These are phyloP conservation scores for Eupleurogrammus muticus DNA, from an alignment of 2,797 vertebrate genomes.

Conservation along the genomic window DNA sequence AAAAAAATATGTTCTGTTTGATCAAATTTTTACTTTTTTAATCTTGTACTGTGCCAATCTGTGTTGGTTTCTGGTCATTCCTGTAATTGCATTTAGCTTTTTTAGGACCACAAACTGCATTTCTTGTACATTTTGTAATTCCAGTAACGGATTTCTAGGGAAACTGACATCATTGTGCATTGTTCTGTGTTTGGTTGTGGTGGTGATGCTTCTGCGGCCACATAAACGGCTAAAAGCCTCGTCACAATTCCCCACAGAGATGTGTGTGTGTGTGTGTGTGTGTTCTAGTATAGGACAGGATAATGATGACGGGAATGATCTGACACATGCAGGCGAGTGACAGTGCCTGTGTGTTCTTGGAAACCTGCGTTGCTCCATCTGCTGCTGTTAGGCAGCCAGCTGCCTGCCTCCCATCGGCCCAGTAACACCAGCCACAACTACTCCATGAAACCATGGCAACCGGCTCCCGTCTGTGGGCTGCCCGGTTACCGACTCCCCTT, in stretches of 20 bases:
- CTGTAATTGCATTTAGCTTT: neutral
- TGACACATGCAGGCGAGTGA: slow-evolving; percentile 73
- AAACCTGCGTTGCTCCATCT: slow-evolving; percentile 79
- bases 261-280: slow-evolving; percentile 24
- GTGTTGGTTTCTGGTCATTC: neutral
- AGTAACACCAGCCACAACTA: slow-evolving; percentile 74
- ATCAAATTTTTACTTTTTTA: slow-evolving; percentile 7
- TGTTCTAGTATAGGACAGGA: slow-evolving; percentile 8
- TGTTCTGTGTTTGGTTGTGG: slow-evolving; percentile 29
- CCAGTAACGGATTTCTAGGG: neutral
- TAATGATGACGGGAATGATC: slow-evolving; percentile 62
- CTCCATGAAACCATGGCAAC: slow-evolving; percentile 80
- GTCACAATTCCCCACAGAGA: slow-evolving; percentile 28
- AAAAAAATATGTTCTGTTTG: slow-evolving; percentile 6
- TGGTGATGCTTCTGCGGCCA: slow-evolving; percentile 34
- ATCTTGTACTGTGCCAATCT: neutral
- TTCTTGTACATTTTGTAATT: slow-evolving; percentile 17
- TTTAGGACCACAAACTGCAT: neutral
- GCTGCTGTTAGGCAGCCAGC: slow-evolving; percentile 74
- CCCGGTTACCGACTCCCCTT: slow-evolving; percentile 39
- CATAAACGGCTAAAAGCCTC: slow-evolving; percentile 55
- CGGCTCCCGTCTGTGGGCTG: slow-evolving; percentile 52
- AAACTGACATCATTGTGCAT: slow-evolving; percentile 10
- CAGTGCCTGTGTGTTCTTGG: slow-evolving; percentile 70
- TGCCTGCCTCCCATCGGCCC: slow-evolving; percentile 70